Conservation (phyloP, 2,113 vertebrate genomes). For the Noturus placidus region DNA sequence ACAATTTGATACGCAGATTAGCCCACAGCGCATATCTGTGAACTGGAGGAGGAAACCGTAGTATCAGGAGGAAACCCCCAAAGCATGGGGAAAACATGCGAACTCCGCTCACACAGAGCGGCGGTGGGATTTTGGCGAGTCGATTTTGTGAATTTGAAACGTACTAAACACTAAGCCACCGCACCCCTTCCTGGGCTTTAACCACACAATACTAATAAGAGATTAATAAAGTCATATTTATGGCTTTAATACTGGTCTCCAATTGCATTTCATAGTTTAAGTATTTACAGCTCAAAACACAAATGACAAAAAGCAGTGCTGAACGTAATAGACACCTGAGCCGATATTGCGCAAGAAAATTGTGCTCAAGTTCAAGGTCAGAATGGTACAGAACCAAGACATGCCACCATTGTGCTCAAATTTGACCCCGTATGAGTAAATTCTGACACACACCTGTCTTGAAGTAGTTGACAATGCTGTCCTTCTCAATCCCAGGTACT, state of each 20-base stretch:
- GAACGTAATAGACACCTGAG: neutral
- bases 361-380: neutral
- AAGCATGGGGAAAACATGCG: too few species aligned
- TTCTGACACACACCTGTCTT: conserved; percentile 77
- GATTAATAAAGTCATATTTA: neutral
- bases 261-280: too few species aligned
- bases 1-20: too few species aligned
- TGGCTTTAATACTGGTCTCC: neutral
- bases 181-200: neutral
- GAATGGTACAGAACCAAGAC: neutral
- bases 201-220: neutral
- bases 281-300: neutral
- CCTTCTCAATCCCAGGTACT: conserved; percentile 86
- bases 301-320: neutral
- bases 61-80: too few species aligned
- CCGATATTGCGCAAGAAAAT: neutral
- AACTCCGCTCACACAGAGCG: too few species aligned
- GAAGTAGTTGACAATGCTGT: conserved; percentile 82
- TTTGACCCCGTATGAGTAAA: neutral
- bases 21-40: too few species aligned
- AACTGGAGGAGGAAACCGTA: too few species aligned
- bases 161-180: too few species aligned
- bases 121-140: too few species aligned
- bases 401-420: neutral
- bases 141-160: too few species aligned